Base-by-base conservation (phyloP, 1,140 invertebrate species). In the Batillaria attramentaria region DNA sequence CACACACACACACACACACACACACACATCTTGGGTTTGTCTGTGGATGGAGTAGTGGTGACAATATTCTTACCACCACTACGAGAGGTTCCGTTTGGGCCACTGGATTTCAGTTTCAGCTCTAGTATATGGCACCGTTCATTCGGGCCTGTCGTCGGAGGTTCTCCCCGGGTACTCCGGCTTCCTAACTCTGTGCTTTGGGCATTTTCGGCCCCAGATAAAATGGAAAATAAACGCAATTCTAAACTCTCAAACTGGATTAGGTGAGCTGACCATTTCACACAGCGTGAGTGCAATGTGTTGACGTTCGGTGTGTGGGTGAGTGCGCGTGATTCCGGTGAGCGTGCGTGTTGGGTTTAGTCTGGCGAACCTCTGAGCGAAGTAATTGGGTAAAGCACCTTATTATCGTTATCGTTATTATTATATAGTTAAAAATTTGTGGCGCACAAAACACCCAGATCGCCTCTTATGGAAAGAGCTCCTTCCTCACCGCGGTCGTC, bases 1-100 rank as follows among this genome's bases (percentile, higher is more conserved):
- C 28, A n/a, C n/a, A n/a, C n/a, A n/a, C 62, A 66, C 3, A 66
- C 13, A 66, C 62, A 66, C 13, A 37, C 28, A 66, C 62, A 66
- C 33, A 66, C 62, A 66, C 28, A 66, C 62, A 37, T 16, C n/a
- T n/a, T n/a, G n/a, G n/a, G n/a, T n/a, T n/a, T n/a, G n/a, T n/a
- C n/a, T n/a, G n/a, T n/a, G n/a, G n/a, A n/a, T n/a, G n/a, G n/a
- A n/a, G n/a, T n/a, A n/a, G n/a, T n/a, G n/a, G n/a, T n/a, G n/a
- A n/a, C n/a, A n/a, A 66, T 37, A 66, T 16, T 18, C 28, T 37
- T 37, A 33, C 62, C 2, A 10, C 10, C 62, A 66, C 62, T 37
- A 8, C 10, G 8, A 66, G 10, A 62, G 8, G n/a, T 31, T 8
- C 24, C 31, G 10, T 18, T 10, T 18, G 57, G 8, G 24, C 24